Evolutionary conservation across 37 sponge, comb jelly and placozoan genomes (phyloP).

Genomic region (Eunapius fragilis): DNA sequence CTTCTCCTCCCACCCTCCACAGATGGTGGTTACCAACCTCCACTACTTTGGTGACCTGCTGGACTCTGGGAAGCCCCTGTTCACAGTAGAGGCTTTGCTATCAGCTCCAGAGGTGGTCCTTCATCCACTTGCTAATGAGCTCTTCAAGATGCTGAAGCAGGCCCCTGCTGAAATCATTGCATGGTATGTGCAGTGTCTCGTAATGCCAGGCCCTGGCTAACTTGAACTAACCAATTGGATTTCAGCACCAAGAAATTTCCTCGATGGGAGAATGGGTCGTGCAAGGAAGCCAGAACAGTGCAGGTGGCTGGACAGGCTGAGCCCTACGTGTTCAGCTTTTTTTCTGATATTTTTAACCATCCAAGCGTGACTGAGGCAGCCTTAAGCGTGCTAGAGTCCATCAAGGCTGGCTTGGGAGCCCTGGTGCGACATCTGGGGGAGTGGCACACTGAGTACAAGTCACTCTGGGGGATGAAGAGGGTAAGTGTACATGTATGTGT

Average conservation of each 20-base stretch:
- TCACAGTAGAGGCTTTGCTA: conserved; percentile 91
- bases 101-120: conserved; percentile 92
- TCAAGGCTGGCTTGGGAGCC: conserved; percentile 41
- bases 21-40: conserved; percentile 92
- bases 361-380: conserved; percentile 69
- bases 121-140: conserved; percentile 90
- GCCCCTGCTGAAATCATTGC: conserved; percentile 70
- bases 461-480: conserved; percentile 90
- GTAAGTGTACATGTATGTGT: conserved; percentile 29
- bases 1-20: background rate
- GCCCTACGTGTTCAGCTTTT: conserved; percentile 90
- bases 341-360: conserved; percentile 82
- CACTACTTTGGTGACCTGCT: conserved; percentile 59
- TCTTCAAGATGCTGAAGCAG: conserved; percentile 75
- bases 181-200: conserved; percentile 46
- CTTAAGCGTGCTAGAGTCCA: conserved; percentile 55
- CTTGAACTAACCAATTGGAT: background rate
- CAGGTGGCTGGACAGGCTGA: conserved; percentile 87
- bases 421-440: conserved; percentile 40
- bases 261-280: conserved; percentile 95
- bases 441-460: conserved; percentile 86
- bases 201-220: background rate
- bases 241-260: conserved; percentile 84
- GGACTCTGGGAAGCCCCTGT: conserved; percentile 70
- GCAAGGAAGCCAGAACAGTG: conserved; percentile 84